Conservation (phyloP, 2,113 vertebrate genomes). For the Anser cygnoides region DNA sequence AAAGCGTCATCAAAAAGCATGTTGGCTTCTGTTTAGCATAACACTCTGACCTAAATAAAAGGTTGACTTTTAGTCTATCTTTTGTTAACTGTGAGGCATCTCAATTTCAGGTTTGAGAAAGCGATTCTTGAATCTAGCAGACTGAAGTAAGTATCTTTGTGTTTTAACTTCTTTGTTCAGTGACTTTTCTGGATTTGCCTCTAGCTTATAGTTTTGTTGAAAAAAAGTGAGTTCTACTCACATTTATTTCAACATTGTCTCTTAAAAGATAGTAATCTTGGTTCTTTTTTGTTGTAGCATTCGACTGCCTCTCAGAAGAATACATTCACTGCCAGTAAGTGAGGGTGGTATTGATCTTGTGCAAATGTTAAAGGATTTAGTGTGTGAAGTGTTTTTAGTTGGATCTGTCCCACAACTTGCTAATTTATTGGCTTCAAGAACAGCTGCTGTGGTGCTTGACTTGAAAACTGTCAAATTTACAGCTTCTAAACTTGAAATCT, state of each 20-base stretch:
- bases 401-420: neutral
- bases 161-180: rapidly evolving
- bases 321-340: slow-evolving; percentile 79
- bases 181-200: neutral
- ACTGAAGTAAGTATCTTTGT: slow-evolving; percentile 11
- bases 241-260: neutral
- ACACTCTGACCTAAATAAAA: neutral
- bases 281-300: slow-evolving; percentile 51
- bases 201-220: rapidly evolving
- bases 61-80: neutral
- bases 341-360: neutral
- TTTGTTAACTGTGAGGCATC: neutral
- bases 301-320: slow-evolving; percentile 73
- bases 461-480: neutral
- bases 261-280: neutral
- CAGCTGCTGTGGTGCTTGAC: neutral
- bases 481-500: neutral
- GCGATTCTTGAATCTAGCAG: neutral
- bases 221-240: rapidly evolving
- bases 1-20: neutral
- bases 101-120: slow-evolving; percentile 50
- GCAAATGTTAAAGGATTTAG: neutral
- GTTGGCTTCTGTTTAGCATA: neutral
- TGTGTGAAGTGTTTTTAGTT: neutral
- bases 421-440: neutral